Evolutionary conservation across 2,113 vertebrate genomes (phyloP), one percentile per base, ranked within the genome.

Genomic region (Leptobrachium leishanense): DNA sequence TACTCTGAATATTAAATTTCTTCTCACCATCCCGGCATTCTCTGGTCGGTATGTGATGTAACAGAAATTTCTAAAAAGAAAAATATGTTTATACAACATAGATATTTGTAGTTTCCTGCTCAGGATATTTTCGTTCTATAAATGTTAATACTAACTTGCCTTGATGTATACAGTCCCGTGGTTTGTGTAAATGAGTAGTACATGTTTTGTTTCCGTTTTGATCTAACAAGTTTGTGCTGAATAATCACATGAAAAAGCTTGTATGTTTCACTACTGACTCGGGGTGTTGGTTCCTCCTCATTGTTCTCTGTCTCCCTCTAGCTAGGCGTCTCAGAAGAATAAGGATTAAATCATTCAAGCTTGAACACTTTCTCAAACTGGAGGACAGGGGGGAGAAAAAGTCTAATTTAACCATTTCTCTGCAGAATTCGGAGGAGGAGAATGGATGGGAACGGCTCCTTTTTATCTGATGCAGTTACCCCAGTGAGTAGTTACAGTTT

Each of bases 271-370:
- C 43, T 53, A 64, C 68, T 64, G 76, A 72, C 68, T 78, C 75
- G 70, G 59, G 63, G 69, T 7, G 12, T 54, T 39, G 12, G 71
- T 50, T 44, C 13, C 43, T 72, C 53, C 46, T 40, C 64, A 79
- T 79, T 79, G 77, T 79, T 79, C 77, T 72, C 43, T 72, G 77
- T 72, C 77, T 79, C 77, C 77, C 77, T 79, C 77, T 72, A 79
- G 77, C 69, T 71, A 68, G 57, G 68, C 69, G 43, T 78, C 76
- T 72, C 69, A 72, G 69, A 79, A 79, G 69, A 66, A 72, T 72
- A 66, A 55, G 68, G 77, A 79, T 79, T 79, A 72, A 79, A 79
- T 72, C 77, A 79, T 44, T 79, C 68, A 79, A 79, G 77, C 69
- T 54, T 72, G 46, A 79, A 78, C 76, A 59, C 66, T 63, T 71